These are phyloP conservation scores for Sarotherodon lohbergeri DNA, from an alignment of 2,113 vertebrate genomes.

Conservation along the genomic window DNA sequence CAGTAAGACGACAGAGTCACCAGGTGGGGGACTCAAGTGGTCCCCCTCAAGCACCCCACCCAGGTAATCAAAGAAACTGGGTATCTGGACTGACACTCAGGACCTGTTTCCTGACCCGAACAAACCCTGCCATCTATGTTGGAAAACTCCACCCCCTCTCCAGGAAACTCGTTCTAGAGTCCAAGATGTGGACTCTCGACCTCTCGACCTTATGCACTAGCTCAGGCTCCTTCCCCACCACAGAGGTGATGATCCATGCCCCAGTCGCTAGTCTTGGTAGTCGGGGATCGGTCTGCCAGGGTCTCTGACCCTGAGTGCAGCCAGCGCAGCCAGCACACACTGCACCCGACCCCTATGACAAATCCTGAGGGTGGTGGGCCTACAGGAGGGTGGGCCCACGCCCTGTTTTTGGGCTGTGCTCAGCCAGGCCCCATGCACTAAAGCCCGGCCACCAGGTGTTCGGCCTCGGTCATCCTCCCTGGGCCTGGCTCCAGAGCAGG, in stretches of 20 bases:
- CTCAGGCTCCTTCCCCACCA: not conserved
- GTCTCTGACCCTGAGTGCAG: not conserved
- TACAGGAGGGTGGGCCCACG: not conserved
- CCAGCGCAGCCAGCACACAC: not conserved
- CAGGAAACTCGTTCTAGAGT: not conserved
- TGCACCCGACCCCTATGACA: rapidly evolving
- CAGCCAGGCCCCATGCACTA: not conserved
- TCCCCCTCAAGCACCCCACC: not conserved
- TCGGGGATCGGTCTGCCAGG: not conserved
- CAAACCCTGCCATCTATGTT: not conserved
- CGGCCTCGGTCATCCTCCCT: not conserved
- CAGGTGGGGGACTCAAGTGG: not conserved
- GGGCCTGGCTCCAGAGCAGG: not conserved
- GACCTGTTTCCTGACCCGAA: not conserved
- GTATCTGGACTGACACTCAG: not conserved
- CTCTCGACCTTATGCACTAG: not conserved
- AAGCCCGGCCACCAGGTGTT: not conserved
- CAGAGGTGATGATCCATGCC: not conserved
- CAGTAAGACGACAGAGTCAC: not conserved
- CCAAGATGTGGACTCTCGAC: not conserved
- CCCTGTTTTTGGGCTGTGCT: not conserved
- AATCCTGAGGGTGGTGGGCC: not conserved
- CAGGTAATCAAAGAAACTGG: not conserved
- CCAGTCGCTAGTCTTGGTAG: not conserved
- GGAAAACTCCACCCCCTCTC: not conserved